Evolutionary conservation across 2,113 vertebrate genomes (phyloP), one percentile per base, ranked within the genome.

Genomic region (Parus major): DNA sequence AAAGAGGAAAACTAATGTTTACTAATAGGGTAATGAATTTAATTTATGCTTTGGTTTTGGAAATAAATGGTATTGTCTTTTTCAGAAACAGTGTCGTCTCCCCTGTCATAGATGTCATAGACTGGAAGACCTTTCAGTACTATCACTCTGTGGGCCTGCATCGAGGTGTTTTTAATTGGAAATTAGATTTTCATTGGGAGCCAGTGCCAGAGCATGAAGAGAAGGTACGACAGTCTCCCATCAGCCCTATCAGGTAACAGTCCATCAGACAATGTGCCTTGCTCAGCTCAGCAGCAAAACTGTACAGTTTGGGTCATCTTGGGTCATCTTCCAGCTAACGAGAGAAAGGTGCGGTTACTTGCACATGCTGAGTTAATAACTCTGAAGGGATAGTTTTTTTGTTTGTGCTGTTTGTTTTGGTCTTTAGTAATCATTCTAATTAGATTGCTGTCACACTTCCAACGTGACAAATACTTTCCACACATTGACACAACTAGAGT

Each of bases 141-240:
- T 97, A 98, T 73, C 98, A 98, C 82, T 98, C 98, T 33, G 65
- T 84, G 82, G 97, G 98, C 66, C 95, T 98, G 66, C 98, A 98
- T 56, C 98, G 97, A 66, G 99, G 98, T 65, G 98, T 98, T 82
- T 98, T 99, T 89, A 98, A 99, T 85, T 99, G 99, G 99, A 98
- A 98, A 80, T 97, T 99, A 78, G 97, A 99, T 97, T 99, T 99
- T 93, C 96, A 96, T 46, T 99, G 99, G 99, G 98, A 99, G 68
- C 96, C 96, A 23, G 61, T 98, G 83, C 94, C 98, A 20, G 97
- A 97, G 92, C 88, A 2, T 42, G 97, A 98, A 85, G 97, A 97
- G 78, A 96, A 97, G 83, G 96, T 97, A 91, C 97, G 96, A 41
- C 94, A 94, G 69, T 98, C 97, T 81, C 97, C 98, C 89, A 90